phyloP scores from a whole-genome alignment of 2,797 vertebrate genomes.

The Geotria australis region DNA sequence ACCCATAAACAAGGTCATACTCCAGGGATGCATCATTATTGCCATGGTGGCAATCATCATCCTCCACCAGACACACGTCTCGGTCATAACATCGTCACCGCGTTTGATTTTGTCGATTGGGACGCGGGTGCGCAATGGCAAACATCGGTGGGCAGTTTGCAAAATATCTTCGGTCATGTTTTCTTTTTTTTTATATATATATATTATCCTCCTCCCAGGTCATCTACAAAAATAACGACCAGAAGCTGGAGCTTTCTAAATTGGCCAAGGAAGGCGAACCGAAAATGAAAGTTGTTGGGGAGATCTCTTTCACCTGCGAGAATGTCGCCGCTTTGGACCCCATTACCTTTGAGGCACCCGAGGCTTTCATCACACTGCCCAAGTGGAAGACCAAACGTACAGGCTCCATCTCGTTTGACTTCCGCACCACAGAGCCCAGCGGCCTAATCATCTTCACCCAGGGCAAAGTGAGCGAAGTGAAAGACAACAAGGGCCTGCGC shows the following conservation, averaged over 20 bases:
- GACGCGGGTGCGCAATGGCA: too few species aligned
- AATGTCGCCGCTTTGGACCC: constrained; percentile 86
- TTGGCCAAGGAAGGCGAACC: constrained; percentile 77
- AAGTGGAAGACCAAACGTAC: constrained; percentile 97
- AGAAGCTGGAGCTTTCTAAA: constrained; percentile 74
- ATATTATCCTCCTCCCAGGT: constrained; percentile 20
- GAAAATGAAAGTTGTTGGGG: constrained; percentile 98
- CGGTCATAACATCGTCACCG: too few species aligned
- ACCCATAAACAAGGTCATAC: too few species aligned
- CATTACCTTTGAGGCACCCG: constrained; percentile 82
- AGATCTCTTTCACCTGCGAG: constrained; percentile 76
- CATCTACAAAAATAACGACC: constrained; percentile 98
- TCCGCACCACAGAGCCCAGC: constrained; percentile 77
- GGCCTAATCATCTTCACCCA: constrained; percentile 94
- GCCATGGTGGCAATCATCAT: too few species aligned
- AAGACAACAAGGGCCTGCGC: constrained; percentile 62
- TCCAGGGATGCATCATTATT: too few species aligned
- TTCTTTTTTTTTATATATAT: too few species aligned
- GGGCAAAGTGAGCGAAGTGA: constrained; percentile 71
- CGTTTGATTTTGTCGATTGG: too few species aligned
- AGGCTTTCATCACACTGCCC: constrained; percentile 82
- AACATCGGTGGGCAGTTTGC: too few species aligned
- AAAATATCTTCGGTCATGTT: too few species aligned
- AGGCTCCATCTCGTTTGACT: constrained; percentile 96
- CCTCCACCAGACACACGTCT: too few species aligned